Percentiles rank a stretch among this genome's conserved stretches.
Conservation (phyloP, 2,113 vertebrate species). For the Tachycineta bicolor region DNA sequence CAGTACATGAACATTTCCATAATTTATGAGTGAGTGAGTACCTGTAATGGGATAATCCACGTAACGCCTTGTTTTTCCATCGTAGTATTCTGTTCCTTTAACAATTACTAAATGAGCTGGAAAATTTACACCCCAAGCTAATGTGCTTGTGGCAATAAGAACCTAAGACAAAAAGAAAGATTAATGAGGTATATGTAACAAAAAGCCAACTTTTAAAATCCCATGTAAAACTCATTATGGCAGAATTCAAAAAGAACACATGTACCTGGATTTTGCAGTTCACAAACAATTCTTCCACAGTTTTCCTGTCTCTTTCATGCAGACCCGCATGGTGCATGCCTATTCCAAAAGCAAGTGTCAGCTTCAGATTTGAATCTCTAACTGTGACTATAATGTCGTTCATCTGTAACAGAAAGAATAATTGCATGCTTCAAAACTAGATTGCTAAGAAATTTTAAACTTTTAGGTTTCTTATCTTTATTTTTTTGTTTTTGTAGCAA, state of each 20-base stretch:
- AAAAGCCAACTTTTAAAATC: constrained; percentile 50
- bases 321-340: constrained; percentile 96
- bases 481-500: not conserved
- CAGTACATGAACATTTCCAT: not conserved
- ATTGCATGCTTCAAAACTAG: not conserved
- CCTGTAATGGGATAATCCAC: constrained; percentile 99
- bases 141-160: constrained; percentile 95
- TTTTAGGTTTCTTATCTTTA: not conserved
- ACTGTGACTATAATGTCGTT: constrained; percentile 89
- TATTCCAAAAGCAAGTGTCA: constrained; percentile 96
- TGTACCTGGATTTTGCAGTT: constrained; percentile 97
- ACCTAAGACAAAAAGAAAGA: constrained; percentile 80
- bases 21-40: constrained; percentile 70
- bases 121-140: constrained; percentile 99
- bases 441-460: not conserved
- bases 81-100: constrained; percentile 97
- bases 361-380: constrained; percentile 93
- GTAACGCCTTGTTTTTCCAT: constrained; percentile 95
- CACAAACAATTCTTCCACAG: constrained; percentile 95
- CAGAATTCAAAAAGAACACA: not conserved
- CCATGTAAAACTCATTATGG: not conserved
- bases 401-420: constrained; percentile 79
- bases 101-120: constrained; percentile 97
- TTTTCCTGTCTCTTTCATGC: constrained; percentile 94
- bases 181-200: constrained; percentile 17